Percentiles rank a stretch among this genome's conserved stretches.
Conservation (phyloP, 2,888 invertebrate genomes). For the Apamea crenata region DNA sequence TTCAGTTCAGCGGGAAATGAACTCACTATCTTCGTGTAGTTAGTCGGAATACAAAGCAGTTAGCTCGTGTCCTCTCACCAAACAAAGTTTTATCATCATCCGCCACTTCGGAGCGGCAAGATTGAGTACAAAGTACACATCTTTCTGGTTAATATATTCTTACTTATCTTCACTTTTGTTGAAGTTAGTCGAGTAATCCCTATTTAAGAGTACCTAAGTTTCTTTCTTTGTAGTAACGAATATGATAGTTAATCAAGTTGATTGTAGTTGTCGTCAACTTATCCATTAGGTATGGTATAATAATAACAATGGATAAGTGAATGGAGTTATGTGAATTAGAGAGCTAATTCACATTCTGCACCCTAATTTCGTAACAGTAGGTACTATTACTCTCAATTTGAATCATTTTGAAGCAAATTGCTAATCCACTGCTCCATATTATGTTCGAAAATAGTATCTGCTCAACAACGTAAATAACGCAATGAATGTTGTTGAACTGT, state of each 20-base stretch:
- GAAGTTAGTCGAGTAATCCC: constrained; percentile 23
- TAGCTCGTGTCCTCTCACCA: constrained; percentile 48
- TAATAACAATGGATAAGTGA: neutral
- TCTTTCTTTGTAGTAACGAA: neutral
- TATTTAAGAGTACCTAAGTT: constrained; percentile 1
- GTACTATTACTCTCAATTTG: too few species aligned
- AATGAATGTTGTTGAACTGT: too few species aligned
- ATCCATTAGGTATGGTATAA: too few species aligned
- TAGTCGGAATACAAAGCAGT: constrained; percentile 61
- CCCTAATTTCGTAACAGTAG: too few species aligned
- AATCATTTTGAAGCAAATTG: too few species aligned
- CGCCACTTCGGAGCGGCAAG: constrained; percentile 33
- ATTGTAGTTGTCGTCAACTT: neutral
- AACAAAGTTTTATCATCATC: constrained; percentile 61
- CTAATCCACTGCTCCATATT: too few species aligned
- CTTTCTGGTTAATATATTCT: constrained; percentile 47
- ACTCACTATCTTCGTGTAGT: constrained; percentile 52
- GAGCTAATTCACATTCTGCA: too few species aligned
- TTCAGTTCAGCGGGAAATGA: constrained; percentile 38
- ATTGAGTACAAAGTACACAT: constrained; percentile 51
- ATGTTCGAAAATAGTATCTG: too few species aligned
- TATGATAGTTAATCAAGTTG: constrained; percentile 8
- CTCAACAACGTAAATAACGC: too few species aligned
- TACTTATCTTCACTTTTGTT: constrained; percentile 29
- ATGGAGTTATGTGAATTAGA: neutral